phyloP scores from a whole-genome alignment of 1,140 invertebrate species.

The Drosophila asahinai region DNA sequence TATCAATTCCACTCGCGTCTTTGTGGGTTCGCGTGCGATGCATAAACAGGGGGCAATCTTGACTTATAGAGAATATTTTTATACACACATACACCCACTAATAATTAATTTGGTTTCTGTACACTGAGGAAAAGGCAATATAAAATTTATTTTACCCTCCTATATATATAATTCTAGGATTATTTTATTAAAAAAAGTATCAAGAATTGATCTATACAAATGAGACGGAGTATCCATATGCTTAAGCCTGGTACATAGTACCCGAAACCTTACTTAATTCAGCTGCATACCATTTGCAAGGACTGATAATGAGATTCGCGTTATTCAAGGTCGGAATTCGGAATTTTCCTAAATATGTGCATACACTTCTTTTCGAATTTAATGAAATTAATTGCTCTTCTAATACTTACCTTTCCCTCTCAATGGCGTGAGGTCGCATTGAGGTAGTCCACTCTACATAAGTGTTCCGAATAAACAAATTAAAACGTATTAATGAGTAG shows the following conservation, averaged over 20 bases:
- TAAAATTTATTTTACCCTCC: too few species aligned
- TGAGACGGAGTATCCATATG: not conserved
- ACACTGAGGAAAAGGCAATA: not conserved
- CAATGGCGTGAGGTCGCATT: not conserved
- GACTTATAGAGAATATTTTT: not conserved
- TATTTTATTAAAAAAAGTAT: not conserved
- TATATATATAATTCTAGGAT: too few species aligned
- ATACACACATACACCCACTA: conserved; percentile 11
- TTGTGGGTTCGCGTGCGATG: conserved; percentile 2
- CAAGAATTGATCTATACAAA: not conserved
- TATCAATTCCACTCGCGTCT: conserved; percentile 6
- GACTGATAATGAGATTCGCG: not conserved
- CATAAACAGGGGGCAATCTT: conserved; percentile 3
- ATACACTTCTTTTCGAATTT: not conserved
- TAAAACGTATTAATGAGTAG: too few species aligned
- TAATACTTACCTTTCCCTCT: not conserved
- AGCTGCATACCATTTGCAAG: not conserved
- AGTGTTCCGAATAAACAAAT: not conserved
- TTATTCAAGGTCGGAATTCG: not conserved
- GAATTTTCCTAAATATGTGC: not conserved
- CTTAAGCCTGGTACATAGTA: not conserved
- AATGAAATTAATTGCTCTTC: not conserved
- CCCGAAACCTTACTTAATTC: not conserved
- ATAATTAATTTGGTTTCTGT: not conserved
- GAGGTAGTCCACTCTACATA: not conserved